Conservation (phyloP, 2,113 vertebrate genomes). For the Hylia prasina region DNA sequence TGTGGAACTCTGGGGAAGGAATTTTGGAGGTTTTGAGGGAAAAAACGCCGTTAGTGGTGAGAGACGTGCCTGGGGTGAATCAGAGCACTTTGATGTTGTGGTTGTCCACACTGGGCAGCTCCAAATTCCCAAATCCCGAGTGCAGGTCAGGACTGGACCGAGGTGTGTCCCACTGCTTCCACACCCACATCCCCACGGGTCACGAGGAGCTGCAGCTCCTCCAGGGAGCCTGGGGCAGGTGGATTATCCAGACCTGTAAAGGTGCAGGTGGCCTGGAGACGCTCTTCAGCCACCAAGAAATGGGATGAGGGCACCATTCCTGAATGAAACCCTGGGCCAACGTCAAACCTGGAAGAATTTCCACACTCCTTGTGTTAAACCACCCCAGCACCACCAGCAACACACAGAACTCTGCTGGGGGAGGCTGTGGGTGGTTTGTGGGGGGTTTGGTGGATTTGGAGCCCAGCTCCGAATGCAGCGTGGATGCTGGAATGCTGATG, state of each 20-base stretch:
- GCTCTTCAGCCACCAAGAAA: neutral
- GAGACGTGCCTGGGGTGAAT: neutral
- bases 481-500: neutral
- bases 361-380: neutral
- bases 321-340: neutral
- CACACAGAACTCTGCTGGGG: neutral
- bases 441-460: neutral
- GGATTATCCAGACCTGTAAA: neutral
- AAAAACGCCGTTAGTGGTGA: neutral
- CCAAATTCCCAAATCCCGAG: neutral
- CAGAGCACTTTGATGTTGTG: neutral
- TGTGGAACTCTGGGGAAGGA: neutral
- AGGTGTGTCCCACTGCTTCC: neutral
- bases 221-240: accelerated
- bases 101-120: neutral
- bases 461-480: accelerated
- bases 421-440: neutral
- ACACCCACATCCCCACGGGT: neutral
- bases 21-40: neutral
- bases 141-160: neutral
- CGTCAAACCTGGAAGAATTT: neutral
- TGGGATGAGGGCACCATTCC: neutral
- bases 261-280: neutral
- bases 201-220: neutral
- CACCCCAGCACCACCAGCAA: neutral